Percentiles rank a stretch among this genome's conserved stretches.
Evolutionary conservation across 2,888 invertebrate genomes (phyloP).

Genomic region (Aspidiotus rigidus): DNA sequence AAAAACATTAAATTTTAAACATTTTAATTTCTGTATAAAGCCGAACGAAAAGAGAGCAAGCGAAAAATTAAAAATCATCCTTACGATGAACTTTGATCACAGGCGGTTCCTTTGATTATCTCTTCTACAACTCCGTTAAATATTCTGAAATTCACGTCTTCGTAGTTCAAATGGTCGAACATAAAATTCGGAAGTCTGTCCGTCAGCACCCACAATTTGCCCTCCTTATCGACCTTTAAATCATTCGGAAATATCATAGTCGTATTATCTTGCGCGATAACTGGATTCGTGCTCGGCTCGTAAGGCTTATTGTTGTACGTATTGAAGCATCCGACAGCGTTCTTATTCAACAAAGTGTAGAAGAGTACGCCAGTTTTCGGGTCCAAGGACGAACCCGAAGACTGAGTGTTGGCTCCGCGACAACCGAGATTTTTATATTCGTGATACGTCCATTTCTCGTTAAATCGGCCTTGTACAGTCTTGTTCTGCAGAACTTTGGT

Average conservation of each 20-base stretch:
- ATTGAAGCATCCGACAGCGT: conserved; percentile 73
- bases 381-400: conserved; percentile 64
- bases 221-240: conserved; percentile 62
- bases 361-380: conserved; percentile 59
- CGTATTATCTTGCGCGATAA: conserved; percentile 53
- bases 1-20: too few species aligned
- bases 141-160: conserved; percentile 64
- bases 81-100: conserved; percentile 43
- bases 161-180: conserved; percentile 53
- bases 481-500: conserved; percentile 63
- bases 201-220: conserved; percentile 64
- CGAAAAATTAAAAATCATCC: conserved; percentile 6
- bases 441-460: conserved; percentile 49
- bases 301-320: conserved; percentile 54
- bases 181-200: conserved; percentile 66
- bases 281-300: conserved; percentile 51
- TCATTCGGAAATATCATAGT: conserved; percentile 73
- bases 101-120: conserved; percentile 57
- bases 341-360: conserved; percentile 67
- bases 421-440: conserved; percentile 66
- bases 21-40: too few species aligned
- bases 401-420: conserved; percentile 61
- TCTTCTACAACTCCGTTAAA: conserved; percentile 56
- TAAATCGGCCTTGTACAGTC: conserved; percentile 52
- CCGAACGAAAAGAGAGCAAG: too few species aligned